Evolutionary conservation across 1,140 invertebrate genomes (phyloP).

Genomic region (Drosophila arawakana): DNA sequence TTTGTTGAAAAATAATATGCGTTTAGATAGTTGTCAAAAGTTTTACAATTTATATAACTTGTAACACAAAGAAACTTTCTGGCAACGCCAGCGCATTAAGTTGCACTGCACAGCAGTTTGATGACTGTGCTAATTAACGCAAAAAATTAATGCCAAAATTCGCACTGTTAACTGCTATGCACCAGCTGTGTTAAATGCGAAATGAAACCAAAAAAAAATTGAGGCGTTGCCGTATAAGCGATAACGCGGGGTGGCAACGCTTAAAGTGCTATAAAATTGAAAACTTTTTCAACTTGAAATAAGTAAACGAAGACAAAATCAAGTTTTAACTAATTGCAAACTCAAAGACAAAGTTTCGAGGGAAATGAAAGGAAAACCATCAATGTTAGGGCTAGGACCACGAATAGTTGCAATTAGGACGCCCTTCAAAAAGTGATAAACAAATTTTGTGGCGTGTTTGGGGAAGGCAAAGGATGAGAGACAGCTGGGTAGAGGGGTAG

Average conservation of each 20-base stretch:
- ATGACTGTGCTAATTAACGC: neutral
- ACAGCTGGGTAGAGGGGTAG: neutral
- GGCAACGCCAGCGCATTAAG: neutral
- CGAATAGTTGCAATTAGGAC: conserved; percentile 21
- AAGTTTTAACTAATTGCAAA: neutral
- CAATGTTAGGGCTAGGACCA: neutral
- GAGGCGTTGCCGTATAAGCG: neutral
- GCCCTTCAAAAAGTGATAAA: conserved; percentile 30
- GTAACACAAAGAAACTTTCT: neutral
- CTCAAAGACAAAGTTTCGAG: neutral
- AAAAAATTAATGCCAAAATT: neutral
- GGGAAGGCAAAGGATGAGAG: conserved; percentile 8
- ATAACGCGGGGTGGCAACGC: neutral
- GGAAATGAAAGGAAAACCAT: neutral
- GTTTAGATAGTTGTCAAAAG: too few species aligned
- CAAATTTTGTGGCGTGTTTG: conserved; percentile 12
- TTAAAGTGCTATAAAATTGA: neutral
- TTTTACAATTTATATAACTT: too few species aligned
- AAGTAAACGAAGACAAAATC: neutral
- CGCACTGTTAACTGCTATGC: neutral
- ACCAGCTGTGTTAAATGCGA: neutral
- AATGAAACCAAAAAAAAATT: neutral
- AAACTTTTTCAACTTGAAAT: neutral
- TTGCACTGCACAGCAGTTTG: neutral
- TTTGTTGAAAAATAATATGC: too few species aligned